phyloP scores from a whole-genome alignment of 2,113 vertebrate genomes.

The Thomomys bottae region DNA sequence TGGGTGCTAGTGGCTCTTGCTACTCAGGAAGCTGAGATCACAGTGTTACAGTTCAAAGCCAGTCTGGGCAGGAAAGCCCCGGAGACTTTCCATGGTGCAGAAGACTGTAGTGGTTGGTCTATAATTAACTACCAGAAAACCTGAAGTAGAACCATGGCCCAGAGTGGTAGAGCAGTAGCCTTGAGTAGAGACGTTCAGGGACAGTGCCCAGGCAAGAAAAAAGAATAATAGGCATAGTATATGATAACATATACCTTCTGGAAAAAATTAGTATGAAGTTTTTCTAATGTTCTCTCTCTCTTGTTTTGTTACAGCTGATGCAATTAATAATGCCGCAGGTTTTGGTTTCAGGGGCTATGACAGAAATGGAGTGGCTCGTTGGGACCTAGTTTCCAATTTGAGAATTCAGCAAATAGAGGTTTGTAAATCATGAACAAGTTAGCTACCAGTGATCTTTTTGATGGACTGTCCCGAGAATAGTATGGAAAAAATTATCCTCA shows the following conservation, averaged over 20 bases:
- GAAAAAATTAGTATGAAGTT: neutral
- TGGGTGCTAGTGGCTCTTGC: too few species aligned
- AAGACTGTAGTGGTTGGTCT: too few species aligned
- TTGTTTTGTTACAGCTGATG: slow-evolving; percentile 90
- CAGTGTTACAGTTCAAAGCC: too few species aligned
- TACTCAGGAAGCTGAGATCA: too few species aligned
- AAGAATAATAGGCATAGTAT: neutral
- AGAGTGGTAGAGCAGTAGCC: too few species aligned
- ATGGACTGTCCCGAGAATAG: neutral
- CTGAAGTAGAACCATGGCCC: too few species aligned
- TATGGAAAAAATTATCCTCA: accelerated
- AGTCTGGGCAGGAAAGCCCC: too few species aligned
- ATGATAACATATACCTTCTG: accelerated
- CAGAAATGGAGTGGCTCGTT: slow-evolving; percentile 91
- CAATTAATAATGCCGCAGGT: slow-evolving; percentile 99
- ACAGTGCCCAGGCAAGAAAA: too few species aligned
- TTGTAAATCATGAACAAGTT: slow-evolving; percentile 61
- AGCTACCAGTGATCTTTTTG: accelerated
- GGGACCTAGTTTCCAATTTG: slow-evolving; percentile 97
- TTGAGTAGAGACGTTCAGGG: too few species aligned
- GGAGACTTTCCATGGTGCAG: too few species aligned
- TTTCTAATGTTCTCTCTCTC: neutral
- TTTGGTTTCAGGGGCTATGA: slow-evolving; percentile 98
- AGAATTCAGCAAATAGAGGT: slow-evolving; percentile 98
- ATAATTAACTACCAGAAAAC: too few species aligned